Evolutionary conservation across 2,797 vertebrate species (phyloP).

Genomic region (Chelidonichthys spinosus): DNA sequence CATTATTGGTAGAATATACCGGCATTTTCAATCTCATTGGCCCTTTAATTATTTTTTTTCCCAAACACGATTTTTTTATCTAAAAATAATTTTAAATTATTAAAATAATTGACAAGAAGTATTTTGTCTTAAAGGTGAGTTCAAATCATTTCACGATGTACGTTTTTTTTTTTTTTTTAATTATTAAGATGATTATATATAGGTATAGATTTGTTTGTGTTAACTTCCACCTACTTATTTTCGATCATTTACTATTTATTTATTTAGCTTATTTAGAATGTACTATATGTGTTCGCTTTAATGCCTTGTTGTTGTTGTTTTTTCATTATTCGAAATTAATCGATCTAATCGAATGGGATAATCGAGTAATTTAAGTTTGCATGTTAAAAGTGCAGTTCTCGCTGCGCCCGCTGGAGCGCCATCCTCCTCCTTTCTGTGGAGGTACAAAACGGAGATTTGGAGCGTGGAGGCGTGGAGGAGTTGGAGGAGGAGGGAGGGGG

Average conservation of each 20-base stretch:
- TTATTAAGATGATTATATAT: too few relatives aligned
- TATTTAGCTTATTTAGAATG: not conserved
- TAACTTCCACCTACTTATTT: not conserved
- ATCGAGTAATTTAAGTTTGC: conserved; percentile 1
- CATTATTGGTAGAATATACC: not conserved
- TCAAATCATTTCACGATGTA: not conserved
- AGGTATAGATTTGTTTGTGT: too few relatives aligned
- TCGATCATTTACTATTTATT: not conserved
- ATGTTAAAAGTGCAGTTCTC: conserved; percentile 53
- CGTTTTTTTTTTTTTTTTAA: not conserved
- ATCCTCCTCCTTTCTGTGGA: conserved; percentile 48
- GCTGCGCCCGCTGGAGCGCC: conserved; percentile 60
- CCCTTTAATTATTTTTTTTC: not conserved
- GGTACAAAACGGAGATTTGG: conserved; percentile 68
- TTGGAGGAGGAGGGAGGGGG: conserved; percentile 28
- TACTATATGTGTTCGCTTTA: not conserved
- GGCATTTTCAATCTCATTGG: not conserved
- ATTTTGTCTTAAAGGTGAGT: not conserved
- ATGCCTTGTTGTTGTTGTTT: not conserved
- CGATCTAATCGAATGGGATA: not conserved
- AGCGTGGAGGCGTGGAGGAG: conserved; percentile 31
- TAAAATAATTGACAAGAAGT: too few relatives aligned
- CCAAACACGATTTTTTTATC: not conserved
- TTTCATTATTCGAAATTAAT: not conserved
- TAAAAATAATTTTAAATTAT: not conserved